phyloP scores from a whole-genome alignment of 2,113 vertebrate genomes.

The Nibea coibor region DNA sequence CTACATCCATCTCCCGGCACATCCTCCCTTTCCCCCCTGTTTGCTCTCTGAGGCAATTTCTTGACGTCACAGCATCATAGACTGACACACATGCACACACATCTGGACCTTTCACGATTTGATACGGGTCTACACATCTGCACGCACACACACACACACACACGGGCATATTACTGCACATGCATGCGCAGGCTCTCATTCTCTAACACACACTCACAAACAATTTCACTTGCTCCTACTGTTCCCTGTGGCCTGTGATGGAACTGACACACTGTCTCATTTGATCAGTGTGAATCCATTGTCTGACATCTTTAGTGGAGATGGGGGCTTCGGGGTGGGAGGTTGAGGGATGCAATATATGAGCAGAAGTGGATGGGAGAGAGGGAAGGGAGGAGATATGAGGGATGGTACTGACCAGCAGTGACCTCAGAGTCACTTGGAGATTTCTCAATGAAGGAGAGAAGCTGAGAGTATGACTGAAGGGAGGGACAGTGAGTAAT shows the following conservation, averaged over 20 bases:
- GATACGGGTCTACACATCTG: neutral
- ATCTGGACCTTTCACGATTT: slow-evolving; percentile 52
- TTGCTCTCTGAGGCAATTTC: slow-evolving; percentile 43
- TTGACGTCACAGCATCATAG: slow-evolving; percentile 46
- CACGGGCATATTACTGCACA: neutral
- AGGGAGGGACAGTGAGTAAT: slow-evolving; percentile 43
- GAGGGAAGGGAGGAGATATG: neutral
- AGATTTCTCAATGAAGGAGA: slow-evolving; percentile 62
- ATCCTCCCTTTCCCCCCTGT: slow-evolving; percentile 13
- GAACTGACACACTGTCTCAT: slow-evolving; percentile 72
- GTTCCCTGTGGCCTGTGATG: slow-evolving; percentile 69
- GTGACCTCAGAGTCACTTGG: slow-evolving; percentile 50
- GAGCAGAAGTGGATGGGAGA: slow-evolving; percentile 43
- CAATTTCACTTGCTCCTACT: slow-evolving; percentile 62
- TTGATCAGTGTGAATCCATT: slow-evolving; percentile 66
- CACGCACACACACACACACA: neutral
- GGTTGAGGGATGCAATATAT: slow-evolving; percentile 58
- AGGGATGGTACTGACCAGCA: slow-evolving; percentile 46
- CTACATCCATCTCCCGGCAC: slow-evolving; percentile 25
- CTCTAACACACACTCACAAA: slow-evolving; percentile 27
- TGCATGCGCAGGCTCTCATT: neutral
- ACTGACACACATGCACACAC: slow-evolving; percentile 37
- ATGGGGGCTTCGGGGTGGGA: slow-evolving; percentile 52
- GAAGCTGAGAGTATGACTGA: slow-evolving; percentile 32
- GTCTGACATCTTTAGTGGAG: slow-evolving; percentile 68